Base-by-base conservation (phyloP, 2,797 vertebrate species). In the Luscinia luscinia region DNA sequence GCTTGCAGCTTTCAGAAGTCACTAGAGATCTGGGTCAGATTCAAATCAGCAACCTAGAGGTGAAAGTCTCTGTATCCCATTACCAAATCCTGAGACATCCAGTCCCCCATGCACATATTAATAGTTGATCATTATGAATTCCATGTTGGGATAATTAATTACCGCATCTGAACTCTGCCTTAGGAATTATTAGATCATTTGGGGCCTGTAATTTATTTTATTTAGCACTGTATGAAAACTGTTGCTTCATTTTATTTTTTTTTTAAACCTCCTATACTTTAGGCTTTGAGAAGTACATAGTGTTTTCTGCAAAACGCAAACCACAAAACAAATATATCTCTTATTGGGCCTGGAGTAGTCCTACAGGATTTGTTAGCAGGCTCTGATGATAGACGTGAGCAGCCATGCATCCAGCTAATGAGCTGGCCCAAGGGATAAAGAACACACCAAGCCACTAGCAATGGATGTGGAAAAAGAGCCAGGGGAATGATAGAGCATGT, bases 1-100 rank as follows among this genome's bases (percentile, higher is more conserved):
- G 82, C 78, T 93, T 94, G 80, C 91, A 96, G 93, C 91, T 93
- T 92, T 90, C 84, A 86, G 82, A 81, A 93, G 89, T 94, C 96
- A 89, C 94, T 68, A 83, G 96, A 97, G 95, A 96, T 96, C 93
- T 95, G 92, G 94, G 94, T 97, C 92, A 97, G 94, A 97, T 96
- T 97, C 93, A 96, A 96, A 95, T 96, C 94, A 95, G 96, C 94
- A 97, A 95, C 90, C 91, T 95, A 94, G 96, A 96, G 95, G 96
- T 97, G 95, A 97, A 97, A 97, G 94, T 85, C 94, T 96, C 92
- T 3, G 1, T 89, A 96, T 96, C 84, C 94, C 94, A 96, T 96
- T 96, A 96, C 95, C 86, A 97, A 96, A 97, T 94, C 96, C 95
- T 93, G 93, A 96, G 95, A 96, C 95, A 95, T 96, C 86, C 82